Evolutionary conservation across 2,888 invertebrate species (phyloP).

Genomic region (Bombylius major): DNA sequence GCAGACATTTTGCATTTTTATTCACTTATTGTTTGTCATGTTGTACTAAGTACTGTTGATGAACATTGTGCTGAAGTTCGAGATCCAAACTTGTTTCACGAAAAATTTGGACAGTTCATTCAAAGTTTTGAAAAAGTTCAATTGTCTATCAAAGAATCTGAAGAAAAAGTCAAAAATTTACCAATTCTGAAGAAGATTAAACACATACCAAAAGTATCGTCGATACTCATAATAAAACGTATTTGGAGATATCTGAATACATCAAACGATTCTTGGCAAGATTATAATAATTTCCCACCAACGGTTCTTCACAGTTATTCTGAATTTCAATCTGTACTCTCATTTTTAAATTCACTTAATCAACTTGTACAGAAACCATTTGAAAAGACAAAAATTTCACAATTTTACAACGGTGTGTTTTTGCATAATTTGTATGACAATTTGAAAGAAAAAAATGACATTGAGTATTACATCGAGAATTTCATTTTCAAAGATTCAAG

Average conservation of each 20-base stretch:
- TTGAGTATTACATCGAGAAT: conserved; percentile 41
- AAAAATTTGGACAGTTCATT: conserved; percentile 26
- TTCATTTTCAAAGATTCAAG: conserved; percentile 34
- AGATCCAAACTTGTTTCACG: conserved; percentile 24
- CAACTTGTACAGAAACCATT: conserved; percentile 48
- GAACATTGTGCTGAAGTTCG: conserved; percentile 30
- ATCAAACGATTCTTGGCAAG: conserved; percentile 31
- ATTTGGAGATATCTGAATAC: conserved; percentile 32
- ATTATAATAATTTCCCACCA: conserved; percentile 29
- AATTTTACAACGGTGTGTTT: conserved; percentile 61
- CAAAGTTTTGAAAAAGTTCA: conserved; percentile 16
- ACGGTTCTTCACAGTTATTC: conserved; percentile 30
- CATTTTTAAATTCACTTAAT: conserved; percentile 42
- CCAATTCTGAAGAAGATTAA: conserved; percentile 22
- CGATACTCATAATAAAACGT: conserved; percentile 27
- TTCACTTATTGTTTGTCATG: conserved; percentile 26
- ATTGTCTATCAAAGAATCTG: conserved; percentile 11
- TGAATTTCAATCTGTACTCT: conserved; percentile 33
- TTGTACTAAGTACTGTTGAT: conserved; percentile 28
- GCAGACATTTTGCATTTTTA: conserved; percentile 27
- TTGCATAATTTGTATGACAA: conserved; percentile 57
- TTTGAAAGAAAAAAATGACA: conserved; percentile 44
- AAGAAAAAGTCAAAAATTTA: conserved; percentile 20
- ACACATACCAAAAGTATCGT: conserved; percentile 28
- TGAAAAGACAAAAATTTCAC: conserved; percentile 43